Conservation (phyloP, 2,113 vertebrate genomes). For the Uria aalge region DNA sequence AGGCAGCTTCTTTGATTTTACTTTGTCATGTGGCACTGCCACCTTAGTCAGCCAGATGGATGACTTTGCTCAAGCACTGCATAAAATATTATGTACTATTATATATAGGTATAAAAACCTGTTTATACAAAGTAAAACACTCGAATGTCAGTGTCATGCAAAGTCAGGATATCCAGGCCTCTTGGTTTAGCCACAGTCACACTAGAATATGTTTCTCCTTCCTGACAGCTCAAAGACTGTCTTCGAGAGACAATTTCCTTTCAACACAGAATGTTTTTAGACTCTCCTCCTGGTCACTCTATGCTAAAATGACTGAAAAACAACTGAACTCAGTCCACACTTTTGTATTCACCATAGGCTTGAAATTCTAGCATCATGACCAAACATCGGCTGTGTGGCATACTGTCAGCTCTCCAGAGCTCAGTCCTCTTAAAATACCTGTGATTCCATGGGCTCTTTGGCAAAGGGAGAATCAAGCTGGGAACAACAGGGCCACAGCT, state of each 20-base stretch:
- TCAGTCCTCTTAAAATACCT: neutral
- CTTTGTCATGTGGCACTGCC: neutral
- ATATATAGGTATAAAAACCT: neutral
- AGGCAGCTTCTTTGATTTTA: neutral
- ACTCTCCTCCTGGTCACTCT: neutral
- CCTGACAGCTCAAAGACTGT: neutral
- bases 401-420: neutral
- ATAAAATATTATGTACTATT: neutral
- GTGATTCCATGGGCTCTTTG: neutral
- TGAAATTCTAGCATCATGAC: fast-evolving
- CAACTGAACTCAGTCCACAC: neutral
- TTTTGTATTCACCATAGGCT: neutral
- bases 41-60: neutral
- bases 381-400: fast-evolving
- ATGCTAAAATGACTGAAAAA: neutral
- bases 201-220: neutral
- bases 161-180: neutral
- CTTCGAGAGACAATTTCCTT: neutral
- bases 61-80: neutral
- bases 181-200: neutral
- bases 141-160: neutral
- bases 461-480: neutral
- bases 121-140: neutral
- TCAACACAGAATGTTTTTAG: neutral
- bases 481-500: neutral